Evolutionary conservation across 2,113 vertebrate genomes (phyloP).

Genomic region (Balaeniceps rex): DNA sequence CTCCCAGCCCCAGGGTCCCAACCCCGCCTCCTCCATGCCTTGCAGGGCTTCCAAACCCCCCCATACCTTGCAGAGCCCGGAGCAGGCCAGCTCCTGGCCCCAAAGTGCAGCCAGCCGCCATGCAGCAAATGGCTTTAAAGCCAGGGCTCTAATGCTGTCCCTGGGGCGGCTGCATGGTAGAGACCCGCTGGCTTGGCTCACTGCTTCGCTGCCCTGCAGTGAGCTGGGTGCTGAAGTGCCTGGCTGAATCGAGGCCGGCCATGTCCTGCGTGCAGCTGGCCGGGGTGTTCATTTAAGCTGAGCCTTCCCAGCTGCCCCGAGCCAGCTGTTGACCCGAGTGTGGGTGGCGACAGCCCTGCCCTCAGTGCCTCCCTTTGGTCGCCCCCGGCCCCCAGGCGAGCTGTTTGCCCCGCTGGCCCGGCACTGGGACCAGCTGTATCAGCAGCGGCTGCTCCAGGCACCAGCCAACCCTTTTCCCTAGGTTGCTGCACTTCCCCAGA

Average conservation of each 20-base stretch:
- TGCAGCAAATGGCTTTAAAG: not conserved
- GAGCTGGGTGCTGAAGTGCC: not conserved
- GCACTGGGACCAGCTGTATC: rapidly evolving
- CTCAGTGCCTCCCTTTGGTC: not conserved
- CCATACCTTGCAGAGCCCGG: not conserved
- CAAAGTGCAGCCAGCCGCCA: rapidly evolving
- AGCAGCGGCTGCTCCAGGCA: not conserved
- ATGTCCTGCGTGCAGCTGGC: not conserved
- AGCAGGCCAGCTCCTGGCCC: not conserved
- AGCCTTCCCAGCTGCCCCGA: too few species aligned
- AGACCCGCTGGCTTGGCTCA: rapidly evolving
- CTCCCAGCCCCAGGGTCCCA: not conserved
- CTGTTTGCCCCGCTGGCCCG: not conserved
- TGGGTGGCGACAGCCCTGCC: not conserved
- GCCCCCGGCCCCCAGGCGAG: not conserved
- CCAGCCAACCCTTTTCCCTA: not conserved
- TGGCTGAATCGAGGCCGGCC: not conserved
- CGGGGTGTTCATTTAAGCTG: too few species aligned
- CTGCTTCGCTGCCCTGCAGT: not conserved
- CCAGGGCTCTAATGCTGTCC: not conserved
- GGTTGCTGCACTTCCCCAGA: not conserved
- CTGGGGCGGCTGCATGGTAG: rapidly evolving
- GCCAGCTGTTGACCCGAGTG: not conserved
- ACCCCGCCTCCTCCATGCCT: not conserved
- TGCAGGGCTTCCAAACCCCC: not conserved